Base-by-base conservation (phyloP, 2,888 invertebrate genomes). In the Chloroclysta siterata region DNA sequence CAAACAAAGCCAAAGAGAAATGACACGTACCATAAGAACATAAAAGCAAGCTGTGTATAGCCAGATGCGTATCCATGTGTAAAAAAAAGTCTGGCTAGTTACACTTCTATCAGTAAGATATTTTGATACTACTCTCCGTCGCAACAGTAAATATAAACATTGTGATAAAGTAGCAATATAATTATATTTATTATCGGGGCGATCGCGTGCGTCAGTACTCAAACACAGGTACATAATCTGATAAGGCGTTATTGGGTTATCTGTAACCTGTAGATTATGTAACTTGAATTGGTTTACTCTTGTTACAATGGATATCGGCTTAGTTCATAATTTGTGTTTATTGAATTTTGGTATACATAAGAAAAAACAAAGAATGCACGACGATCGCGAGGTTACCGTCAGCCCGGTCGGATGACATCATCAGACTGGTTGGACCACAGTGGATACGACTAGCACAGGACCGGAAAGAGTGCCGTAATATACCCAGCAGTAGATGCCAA, bases 221-320 rank as follows among this genome's bases (percentile, higher is more conserved):
- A 53, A 46, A 58, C 55, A 60, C 57, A 60, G 51, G 55, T 65
- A 39, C 54, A 60, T 72, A 66, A 70, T 66, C 60, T 66, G 81
- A 82, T 83, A 80, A 76, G 11, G 55, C 41, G 69, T 75, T 83
- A 82, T 80, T 82, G 76, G 80, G 84, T 84, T 86, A 85, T 83
- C 82, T 68, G 56, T 61, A 28, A 53, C 44, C 63, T 57, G 65
- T 47, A 28, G 57, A 62, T 66, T 63, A 66, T 63, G 60, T 65
- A 69, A 69, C 66, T 59, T 41, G 47, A 46, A 57, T 57, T 50
- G 39, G 47, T 62, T 66, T 53, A 42, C 39, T 64, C 53, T 55
- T 66, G 51, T 63, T 59, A 53, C 39, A 39, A 47, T 10, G 14
- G 44, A 60, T 63, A 60, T 56, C n/a, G 17, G n/a, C 42, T 63